A percentile compares a stretch with the other conserved stretches of the same genome.
These are phyloP conservation scores for Siniperca chuatsi DNA, from an alignment of 2,113 vertebrate species.

Conservation along the genomic window DNA sequence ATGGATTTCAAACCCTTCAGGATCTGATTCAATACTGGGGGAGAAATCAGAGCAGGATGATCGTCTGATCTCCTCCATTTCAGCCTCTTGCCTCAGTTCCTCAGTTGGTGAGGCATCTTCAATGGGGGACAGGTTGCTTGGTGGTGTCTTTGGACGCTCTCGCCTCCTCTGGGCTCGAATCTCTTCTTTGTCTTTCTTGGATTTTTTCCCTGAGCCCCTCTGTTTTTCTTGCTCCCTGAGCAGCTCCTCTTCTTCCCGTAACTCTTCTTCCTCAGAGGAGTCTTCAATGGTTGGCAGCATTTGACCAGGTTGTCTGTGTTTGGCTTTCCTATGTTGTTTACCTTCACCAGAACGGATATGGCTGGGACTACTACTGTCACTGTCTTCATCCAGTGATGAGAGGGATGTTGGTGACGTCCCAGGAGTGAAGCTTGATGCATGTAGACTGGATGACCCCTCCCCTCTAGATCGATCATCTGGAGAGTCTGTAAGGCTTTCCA, in stretches of 20 bases:
- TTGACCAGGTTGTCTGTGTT: conserved; percentile 93
- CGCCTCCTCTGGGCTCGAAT: conserved; percentile 93
- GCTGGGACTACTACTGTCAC: conserved; percentile 96
- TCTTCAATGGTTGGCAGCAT: conserved; percentile 97
- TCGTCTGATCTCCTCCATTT: conserved; percentile 97
- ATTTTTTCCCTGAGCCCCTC: conserved; percentile 94
- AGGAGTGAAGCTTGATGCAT: conserved; percentile 97
- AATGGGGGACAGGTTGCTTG: conserved; percentile 97
- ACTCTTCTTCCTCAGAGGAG: conserved; percentile 97
- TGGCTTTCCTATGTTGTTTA: conserved; percentile 96
- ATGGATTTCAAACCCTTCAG: conserved; percentile 94
- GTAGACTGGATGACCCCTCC: conserved; percentile 96
- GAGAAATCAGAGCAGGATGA: conserved; percentile 99
- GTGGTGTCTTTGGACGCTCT: conserved; percentile 93
- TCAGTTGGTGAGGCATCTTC: conserved; percentile 98
- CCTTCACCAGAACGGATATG: conserved; percentile 92
- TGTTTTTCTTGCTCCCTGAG: conserved; percentile 96
- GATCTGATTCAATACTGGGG: conserved; percentile 96
- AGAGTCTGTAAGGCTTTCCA: conserved; percentile 96
- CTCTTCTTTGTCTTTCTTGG: conserved; percentile 98
- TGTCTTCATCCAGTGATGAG: conserved; percentile 98
- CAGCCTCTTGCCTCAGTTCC: conserved; percentile 95
- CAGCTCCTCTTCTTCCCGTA: conserved; percentile 95
- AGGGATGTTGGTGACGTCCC: conserved; percentile 97
- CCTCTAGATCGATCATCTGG: conserved; percentile 96